Evolutionary conservation across 2,797 vertebrate species (phyloP), one percentile per base, ranked within the genome.

Genomic region (Poeciliopsis infans): DNA sequence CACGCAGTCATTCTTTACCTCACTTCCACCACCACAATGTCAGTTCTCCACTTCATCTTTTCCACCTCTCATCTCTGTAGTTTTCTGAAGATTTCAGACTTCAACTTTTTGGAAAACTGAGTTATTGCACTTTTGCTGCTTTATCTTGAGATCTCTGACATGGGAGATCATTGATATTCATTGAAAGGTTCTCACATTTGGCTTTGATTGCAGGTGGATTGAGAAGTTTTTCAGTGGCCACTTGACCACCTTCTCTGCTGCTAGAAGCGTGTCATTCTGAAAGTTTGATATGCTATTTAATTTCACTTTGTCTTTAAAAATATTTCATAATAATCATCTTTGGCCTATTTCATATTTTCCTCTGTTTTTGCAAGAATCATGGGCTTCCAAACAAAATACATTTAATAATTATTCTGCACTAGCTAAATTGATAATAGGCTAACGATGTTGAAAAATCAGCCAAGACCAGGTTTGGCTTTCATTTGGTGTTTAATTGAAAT

Each of bases 131-230:
- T 4, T 55, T 78, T 78, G 31, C 76, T 53, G 39, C n/a, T 88
- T 79, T 84, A 83, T 92, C 83, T 81, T 61, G 75, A 61, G 66
- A 33, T 70, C 81, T 55, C 77, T 81, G 75, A 86, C 84, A 75
- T 47, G 70, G 75, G 55, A 73, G 64, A 80, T 81, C 80, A 88
- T 91, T 89, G 82, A 80, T 86, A 87, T 92, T 88, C 86, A 84
- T 84, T 81, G 80, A 76, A 68, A 68, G 55, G 75, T 82, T 85
- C 80, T 84, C 88, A 86, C 86, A 85, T 92, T 88, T 87, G 74
- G 88, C 84, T 87, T 89, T 88, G 78, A 90, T 82, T 72, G 49
- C 57, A 75, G 45, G 59, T 18, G 69, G 70, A 71, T 15, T 23
- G 72, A 72, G 41, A 61, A 76, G 20, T 59, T 41, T 74, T 78